These are phyloP conservation scores for Nomada fucata DNA, from an alignment of 2,888 invertebrate genomes.

Conservation along the genomic window DNA sequence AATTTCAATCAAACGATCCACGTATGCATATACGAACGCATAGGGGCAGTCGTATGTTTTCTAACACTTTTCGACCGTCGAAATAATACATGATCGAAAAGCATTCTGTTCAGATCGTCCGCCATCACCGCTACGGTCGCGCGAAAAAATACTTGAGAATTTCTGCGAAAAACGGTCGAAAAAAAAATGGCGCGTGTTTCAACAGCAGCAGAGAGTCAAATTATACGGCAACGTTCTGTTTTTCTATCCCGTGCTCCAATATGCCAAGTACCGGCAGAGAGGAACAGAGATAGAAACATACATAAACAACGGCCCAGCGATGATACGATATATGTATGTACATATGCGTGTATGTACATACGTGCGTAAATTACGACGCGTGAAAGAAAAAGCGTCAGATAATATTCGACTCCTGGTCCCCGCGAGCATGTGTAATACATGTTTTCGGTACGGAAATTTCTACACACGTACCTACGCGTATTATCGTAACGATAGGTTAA, in stretches of 20 bases:
- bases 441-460: neutral
- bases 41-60: constrained; percentile 4
- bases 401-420: neutral
- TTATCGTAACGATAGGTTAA: too few relatives aligned
- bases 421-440: too few relatives aligned
- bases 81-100: constrained; percentile 31
- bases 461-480: too few relatives aligned
- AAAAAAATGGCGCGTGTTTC: neutral
- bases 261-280: neutral
- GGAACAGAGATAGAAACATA: neutral
- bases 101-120: constrained; percentile 15
- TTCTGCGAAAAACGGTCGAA: neutral
- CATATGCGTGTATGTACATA: too few relatives aligned
- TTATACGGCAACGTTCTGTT: constrained; percentile 9
- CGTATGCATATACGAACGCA: neutral
- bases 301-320: constrained; percentile 28
- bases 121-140: neutral
- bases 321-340: neutral
- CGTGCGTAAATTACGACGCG: too few relatives aligned
- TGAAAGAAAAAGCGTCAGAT: neutral
- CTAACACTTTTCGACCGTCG: constrained; percentile 27
- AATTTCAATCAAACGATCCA: constrained; percentile 14
- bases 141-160: neutral
- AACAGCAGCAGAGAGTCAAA: constrained; percentile 3
- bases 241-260: constrained; percentile 6